Conservation (phyloP, 2,888 invertebrate genomes). For the Nebria salina region DNA sequence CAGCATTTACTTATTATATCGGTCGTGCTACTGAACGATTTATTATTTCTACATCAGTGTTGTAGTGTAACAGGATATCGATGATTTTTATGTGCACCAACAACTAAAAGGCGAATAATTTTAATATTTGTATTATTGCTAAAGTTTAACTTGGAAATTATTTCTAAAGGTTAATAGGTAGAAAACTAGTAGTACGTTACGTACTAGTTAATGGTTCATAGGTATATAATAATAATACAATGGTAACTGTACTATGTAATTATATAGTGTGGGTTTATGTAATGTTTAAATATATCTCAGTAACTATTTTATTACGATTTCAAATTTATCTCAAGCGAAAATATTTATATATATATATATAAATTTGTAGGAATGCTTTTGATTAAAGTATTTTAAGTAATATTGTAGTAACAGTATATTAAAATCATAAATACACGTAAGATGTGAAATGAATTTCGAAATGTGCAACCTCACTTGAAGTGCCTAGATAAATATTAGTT, state of each 20-base stretch:
- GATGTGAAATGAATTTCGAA: too few relatives aligned
- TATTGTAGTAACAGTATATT: too few relatives aligned
- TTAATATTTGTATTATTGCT: neutral
- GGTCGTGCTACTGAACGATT: slow-evolving; percentile 8
- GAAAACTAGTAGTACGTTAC: neutral
- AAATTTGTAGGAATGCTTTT: too few relatives aligned
- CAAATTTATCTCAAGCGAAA: neutral
- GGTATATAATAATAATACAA: neutral
- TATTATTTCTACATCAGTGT: neutral
- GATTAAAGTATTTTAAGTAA: too few relatives aligned
- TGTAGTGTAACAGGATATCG: neutral
- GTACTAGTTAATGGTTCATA: neutral
- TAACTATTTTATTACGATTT: neutral
- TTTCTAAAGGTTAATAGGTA: neutral
- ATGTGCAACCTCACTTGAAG: too few relatives aligned
- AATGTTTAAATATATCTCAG: neutral
- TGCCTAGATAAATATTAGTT: too few relatives aligned
- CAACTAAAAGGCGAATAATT: neutral
- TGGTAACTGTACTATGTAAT: neutral
- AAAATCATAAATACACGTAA: too few relatives aligned
- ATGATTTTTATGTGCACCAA: neutral
- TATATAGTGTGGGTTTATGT: neutral
- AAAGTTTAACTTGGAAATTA: neutral
- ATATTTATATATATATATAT: neutral
- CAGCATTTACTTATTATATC: slow-evolving; percentile 21